Percentiles rank a stretch among this genome's conserved stretches.
These are phyloP conservation scores for Synanthedon formicaeformis DNA, from an alignment of 2,888 invertebrate species.

Conservation along the genomic window DNA sequence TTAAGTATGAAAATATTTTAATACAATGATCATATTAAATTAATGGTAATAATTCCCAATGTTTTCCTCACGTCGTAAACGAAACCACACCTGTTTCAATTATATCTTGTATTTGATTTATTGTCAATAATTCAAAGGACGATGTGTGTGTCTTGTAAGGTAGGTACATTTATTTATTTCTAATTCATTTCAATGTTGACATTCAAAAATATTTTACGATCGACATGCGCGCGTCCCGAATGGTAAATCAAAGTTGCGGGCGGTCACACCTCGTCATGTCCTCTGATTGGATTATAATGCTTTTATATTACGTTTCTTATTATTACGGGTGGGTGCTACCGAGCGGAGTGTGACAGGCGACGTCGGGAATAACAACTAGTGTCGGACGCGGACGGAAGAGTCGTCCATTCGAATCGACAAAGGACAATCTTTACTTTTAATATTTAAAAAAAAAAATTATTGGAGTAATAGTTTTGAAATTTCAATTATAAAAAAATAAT, in stretches of 20 bases:
- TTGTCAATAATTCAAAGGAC: slow-evolving; percentile 8
- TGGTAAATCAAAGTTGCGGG: slow-evolving; percentile 54
- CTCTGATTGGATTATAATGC: slow-evolving; percentile 69
- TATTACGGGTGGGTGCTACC: slow-evolving; percentile 55
- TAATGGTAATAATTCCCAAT: no score
- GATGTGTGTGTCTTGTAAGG: slow-evolving; percentile 27
- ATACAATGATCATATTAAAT: no score
- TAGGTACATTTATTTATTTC: slow-evolving; percentile 27
- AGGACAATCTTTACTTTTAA: neutral
- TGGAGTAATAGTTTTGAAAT: no score
- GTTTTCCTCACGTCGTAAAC: no score
- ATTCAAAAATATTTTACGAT: slow-evolving; percentile 60
- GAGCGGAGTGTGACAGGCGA: slow-evolving; percentile 51
- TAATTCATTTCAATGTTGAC: slow-evolving; percentile 46
- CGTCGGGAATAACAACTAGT: slow-evolving; percentile 56
- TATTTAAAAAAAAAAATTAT: no score
- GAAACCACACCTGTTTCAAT: no score
- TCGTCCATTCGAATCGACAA: slow-evolving; percentile 27
- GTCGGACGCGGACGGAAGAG: slow-evolving; percentile 22
- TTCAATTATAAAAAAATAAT: no score
- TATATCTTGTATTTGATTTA: neutral
- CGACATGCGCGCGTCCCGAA: slow-evolving; percentile 42
- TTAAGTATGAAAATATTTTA: no score
- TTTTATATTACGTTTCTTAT: slow-evolving; percentile 68
- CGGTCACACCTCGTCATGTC: slow-evolving; percentile 55